These are phyloP conservation scores for Meloidogyne floridensis DNA, from an alignment of 1,140 invertebrate species.

Conservation along the genomic window DNA sequence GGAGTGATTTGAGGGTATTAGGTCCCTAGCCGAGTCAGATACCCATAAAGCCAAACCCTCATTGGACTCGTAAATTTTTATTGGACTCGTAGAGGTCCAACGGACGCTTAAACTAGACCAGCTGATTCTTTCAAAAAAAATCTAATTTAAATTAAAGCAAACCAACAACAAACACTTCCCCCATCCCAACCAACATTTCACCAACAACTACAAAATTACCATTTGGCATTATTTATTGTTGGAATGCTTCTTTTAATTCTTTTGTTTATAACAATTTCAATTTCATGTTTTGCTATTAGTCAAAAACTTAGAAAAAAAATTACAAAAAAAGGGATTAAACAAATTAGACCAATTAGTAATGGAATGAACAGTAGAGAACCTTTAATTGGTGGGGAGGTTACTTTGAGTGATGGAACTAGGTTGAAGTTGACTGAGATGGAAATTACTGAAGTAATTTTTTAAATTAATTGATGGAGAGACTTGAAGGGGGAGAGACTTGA, in stretches of 20 bases:
- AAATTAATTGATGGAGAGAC: neutral
- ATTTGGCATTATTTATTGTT: neutral
- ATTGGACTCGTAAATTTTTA: too few relatives aligned
- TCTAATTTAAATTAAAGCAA: neutral
- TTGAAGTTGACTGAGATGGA: conserved; percentile 17
- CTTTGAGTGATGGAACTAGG: conserved; percentile 25
- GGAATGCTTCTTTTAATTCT: neutral
- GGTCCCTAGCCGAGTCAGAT: too few relatives aligned
- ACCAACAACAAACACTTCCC: neutral
- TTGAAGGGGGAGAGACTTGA: too few relatives aligned
- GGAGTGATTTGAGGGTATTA: too few relatives aligned
- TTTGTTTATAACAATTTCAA: neutral
- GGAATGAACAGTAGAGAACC: neutral
- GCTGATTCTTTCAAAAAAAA: too few relatives aligned
- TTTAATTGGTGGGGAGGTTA: conserved; percentile 20
- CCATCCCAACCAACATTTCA: neutral
- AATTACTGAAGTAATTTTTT: conserved; percentile 14
- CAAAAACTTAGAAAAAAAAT: conserved; percentile 28
- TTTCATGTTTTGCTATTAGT: neutral
- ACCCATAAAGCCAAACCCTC: too few relatives aligned
- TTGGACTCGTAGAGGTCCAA: too few relatives aligned
- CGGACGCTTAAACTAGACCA: too few relatives aligned
- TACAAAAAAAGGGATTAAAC: neutral
- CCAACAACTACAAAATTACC: neutral
- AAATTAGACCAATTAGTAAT: conserved; percentile 21